A percentile compares a stretch with the other conserved stretches of the same genome.
Conservation (phyloP, 30 jellyfish, hydroid and myxozoan species). For the Hydra vulgaris region DNA sequence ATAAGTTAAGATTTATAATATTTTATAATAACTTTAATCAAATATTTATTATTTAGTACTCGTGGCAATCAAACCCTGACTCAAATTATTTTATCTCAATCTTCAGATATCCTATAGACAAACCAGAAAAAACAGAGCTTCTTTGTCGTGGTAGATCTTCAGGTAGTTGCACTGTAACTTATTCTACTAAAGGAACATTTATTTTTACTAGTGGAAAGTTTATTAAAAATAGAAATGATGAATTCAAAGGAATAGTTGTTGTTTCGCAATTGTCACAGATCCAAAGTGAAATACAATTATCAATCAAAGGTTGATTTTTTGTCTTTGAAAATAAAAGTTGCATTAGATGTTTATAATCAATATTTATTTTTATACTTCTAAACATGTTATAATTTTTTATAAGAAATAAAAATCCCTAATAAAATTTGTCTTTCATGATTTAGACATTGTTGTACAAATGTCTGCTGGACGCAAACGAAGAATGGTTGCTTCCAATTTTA, state of each 20-base stretch:
- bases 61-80: conserved; percentile 55
- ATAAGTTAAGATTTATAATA: no score
- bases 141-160: conserved; percentile 1
- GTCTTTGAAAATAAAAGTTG: no score
- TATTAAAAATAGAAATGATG: conserved; percentile 17
- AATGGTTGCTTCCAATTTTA: no score
- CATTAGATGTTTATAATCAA: no score
- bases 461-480: no score
- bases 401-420: no score
- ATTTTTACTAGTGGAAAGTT: conserved; percentile 70
- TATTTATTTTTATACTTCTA: no score
- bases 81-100: conserved; percentile 52
- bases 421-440: no score
- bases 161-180: conserved; percentile 22
- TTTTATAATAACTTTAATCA: no score
- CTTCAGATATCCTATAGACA: conserved; percentile 21
- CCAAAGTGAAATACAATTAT: conserved; percentile 18
- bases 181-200: conserved; percentile 45
- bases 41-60: no score
- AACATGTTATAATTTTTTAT: no score
- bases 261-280: conserved; percentile 29
- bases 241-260: conserved; percentile 47
- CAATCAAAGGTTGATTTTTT: conserved; percentile 23
- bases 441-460: not conserved
- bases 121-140: not conserved